Percentiles rank a stretch among this genome's conserved stretches.
Conservation (phyloP, 2,888 invertebrate genomes). For the Oasisia sp. region DNA sequence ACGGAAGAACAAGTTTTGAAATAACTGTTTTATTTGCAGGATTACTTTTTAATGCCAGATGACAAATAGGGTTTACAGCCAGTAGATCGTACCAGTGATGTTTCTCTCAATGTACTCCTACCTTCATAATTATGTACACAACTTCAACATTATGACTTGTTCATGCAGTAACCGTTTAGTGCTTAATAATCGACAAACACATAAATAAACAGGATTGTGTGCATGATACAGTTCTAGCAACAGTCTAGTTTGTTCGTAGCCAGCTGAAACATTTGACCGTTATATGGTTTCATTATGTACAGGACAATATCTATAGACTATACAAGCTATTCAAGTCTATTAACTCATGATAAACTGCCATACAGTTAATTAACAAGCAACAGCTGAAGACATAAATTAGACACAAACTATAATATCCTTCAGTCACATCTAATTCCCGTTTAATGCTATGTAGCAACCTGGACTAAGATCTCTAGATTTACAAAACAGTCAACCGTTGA, state of each 20-base stretch:
- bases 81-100: neutral
- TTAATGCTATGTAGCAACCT: no score
- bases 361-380: neutral
- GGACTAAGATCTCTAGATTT: neutral
- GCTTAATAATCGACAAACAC: no score
- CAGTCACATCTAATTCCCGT: no score
- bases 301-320: neutral
- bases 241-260: no score
- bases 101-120: neutral
- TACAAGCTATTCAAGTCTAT: neutral
- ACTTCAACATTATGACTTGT: neutral
- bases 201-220: no score
- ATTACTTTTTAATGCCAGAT: neutral
- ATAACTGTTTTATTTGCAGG: neutral
- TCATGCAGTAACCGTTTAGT: neutral
- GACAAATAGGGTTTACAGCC: neutral
- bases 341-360: neutral
- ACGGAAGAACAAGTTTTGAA: neutral
- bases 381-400: neutral
- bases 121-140: slow-evolving; percentile 4
- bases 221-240: no score
- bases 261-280: neutral
- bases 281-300: neutral
- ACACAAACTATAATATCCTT: neutral
- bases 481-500: neutral